Evolutionary conservation across 2,888 invertebrate species (phyloP).

Genomic region (Platycnemis pennipes): DNA sequence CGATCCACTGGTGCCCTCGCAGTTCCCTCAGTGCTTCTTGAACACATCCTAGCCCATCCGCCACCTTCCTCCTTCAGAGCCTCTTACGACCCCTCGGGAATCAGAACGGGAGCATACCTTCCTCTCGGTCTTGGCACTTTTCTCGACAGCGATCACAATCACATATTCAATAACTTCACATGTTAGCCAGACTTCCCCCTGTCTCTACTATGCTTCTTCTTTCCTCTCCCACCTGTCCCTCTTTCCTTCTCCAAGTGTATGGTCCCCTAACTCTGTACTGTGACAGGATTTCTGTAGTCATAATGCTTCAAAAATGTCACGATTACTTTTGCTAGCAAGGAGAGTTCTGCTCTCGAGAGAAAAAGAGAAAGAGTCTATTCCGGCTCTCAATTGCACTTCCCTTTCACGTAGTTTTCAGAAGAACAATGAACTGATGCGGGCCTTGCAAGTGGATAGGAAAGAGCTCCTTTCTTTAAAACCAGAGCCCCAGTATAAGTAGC

Average conservation of each 20-base stretch:
- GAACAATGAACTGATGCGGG: not conserved
- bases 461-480: not conserved
- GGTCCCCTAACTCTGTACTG: not conserved
- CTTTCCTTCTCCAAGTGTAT: not conserved
- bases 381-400: not conserved
- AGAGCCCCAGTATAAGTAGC: slow-evolving; percentile 18
- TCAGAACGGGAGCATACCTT: not conserved
- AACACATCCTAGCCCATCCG: not conserved
- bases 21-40: not conserved
- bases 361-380: not conserved
- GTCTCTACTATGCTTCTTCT: not conserved
- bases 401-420: not conserved
- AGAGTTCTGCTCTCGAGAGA: not conserved
- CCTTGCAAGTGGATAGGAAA: not conserved
- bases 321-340: slow-evolving; percentile 32
- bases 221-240: not conserved
- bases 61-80: not conserved
- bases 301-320: slow-evolving; percentile 4
- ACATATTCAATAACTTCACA: not conserved
- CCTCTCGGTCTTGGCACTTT: not conserved
- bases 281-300: not conserved
- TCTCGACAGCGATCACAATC: slow-evolving; percentile 25
- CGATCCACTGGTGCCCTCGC: not conserved
- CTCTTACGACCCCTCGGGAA: slow-evolving; percentile 25
- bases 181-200: not conserved